These are phyloP conservation scores for Motacilla tschutschensis DNA, from an alignment of 2,113 vertebrate species.

Conservation along the genomic window DNA sequence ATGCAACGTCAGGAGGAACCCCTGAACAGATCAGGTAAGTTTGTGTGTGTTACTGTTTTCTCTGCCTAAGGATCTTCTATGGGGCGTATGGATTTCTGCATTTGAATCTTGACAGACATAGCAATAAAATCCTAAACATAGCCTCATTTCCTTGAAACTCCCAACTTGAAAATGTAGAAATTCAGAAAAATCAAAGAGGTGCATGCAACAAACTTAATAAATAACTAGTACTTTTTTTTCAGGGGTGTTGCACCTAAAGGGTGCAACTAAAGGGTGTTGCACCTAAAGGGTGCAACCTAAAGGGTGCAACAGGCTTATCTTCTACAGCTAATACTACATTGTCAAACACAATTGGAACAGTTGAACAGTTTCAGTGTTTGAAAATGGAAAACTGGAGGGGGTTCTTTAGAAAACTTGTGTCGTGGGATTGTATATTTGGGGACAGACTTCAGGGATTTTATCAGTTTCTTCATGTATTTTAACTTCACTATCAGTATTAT, in stretches of 20 bases:
- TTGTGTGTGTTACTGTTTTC: background rate
- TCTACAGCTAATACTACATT: background rate
- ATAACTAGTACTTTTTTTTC: background rate
- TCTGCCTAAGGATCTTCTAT: background rate
- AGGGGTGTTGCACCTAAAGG: background rate
- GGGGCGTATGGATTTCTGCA: background rate
- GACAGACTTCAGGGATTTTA: background rate
- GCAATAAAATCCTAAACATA: background rate
- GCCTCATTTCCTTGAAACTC: background rate
- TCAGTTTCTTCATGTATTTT: background rate
- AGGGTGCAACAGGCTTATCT: background rate
- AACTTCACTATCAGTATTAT: background rate
- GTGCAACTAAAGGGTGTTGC: too few relatives aligned
- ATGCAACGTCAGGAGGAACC: conserved; percentile 87
- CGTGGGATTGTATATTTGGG: background rate
- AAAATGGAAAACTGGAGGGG: background rate
- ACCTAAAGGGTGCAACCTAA: background rate
- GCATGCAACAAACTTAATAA: background rate
- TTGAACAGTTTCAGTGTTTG: background rate
- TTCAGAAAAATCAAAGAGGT: background rate
- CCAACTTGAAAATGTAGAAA: background rate
- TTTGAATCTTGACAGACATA: background rate
- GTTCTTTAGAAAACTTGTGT: background rate
- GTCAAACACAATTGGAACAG: background rate
- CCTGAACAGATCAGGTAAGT: conserved; percentile 84